Evolutionary conservation across 1,140 invertebrate species (phyloP), one percentile per base, ranked within the genome.

Genomic region (Heliconius congener): DNA sequence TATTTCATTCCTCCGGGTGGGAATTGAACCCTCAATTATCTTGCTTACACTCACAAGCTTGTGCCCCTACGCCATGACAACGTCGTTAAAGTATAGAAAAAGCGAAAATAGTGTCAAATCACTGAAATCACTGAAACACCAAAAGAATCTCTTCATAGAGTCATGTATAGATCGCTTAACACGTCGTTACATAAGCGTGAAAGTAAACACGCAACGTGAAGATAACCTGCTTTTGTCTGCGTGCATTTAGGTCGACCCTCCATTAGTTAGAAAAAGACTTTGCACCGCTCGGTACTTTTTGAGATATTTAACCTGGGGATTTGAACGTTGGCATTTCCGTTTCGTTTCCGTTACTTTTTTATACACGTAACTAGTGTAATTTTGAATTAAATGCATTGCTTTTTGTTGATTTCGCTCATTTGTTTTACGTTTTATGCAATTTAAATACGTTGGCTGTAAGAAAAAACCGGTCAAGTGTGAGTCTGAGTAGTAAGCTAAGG

Each of bases 241-340:
- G 60, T 66, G 60, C 60, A 66, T 66, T 66, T 66, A 66, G 60
- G 60, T 66, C 60, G 60, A 66, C 60, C 60, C 60, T 66, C 60
- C 60, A 66, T 66, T 66, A 66, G 60, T 66, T 66, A 66, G 60
- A 30, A 66, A 23, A 66, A 66, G 23, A 16, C 60, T 57, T 57
- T 66, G 60, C 11, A 6, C 13, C 27, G 27, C 23, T 66, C n/a
- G 55, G 19, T 57, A 57, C 18, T 66, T 66, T 66, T 66, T 66
- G 60, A 27, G 27, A 66, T 66, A 66, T 66, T 66, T 23, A 66
- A 66, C 60, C 60, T 66, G 60, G 27, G 27, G 60, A 30, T 66
- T 66, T 66, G 60, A 27, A 30, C 27, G 60, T 66, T 30, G 60
- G 60, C n/a, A 66, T 30, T 66, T 66, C 60, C 60, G 27, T 66